Base-by-base conservation (phyloP, 2,797 vertebrate species). In the Petrocephalus sullivani region DNA sequence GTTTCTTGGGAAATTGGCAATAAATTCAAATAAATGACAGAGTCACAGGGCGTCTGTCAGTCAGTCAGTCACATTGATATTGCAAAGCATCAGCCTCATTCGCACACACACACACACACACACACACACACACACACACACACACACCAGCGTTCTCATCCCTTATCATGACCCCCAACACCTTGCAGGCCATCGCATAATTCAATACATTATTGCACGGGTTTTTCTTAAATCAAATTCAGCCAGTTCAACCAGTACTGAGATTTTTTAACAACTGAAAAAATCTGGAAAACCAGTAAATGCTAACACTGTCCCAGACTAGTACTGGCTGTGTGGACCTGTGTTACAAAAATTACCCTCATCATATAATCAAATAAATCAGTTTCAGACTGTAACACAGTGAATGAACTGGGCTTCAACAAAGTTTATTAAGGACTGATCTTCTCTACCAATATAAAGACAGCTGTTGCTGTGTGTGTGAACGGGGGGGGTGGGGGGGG, bases 1-100 rank as follows among this genome's bases (percentile, higher is more conserved):
- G 23, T 85, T 88, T 86, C 58, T 85, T 51, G 58, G 81, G 61
- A 88, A 75, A 75, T 6, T 75, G 51, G 61, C 60, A 61, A 88
- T 28, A 85, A 46, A 49, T 57, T 71, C 0, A n/a, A 58, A 61
- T 21, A 64, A 85, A 85, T 33, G 58, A 84, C 57, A 64, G 14
- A 82, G 46, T 14, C 41, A 46, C 46, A 28, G 41, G 23, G 14
- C 12, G 49, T 53, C 46, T 64, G 81, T 33, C 58, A 46, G 49
- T 85, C 57, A 67, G 81, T 33, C 58, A 46, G 49, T 85, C 57
- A 67, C 81, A 88, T 88, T 51, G 61, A 85, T 88, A 84, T 83
- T 88, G 57, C 78, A 84, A 83, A 57, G 7, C 75, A 57, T 54
- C 1, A 3, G 19, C 78, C 41, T 78, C 78, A 41, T 78, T 51